Conservation (phyloP, 2,797 vertebrate genomes). For the Rhinoraja longicauda region DNA sequence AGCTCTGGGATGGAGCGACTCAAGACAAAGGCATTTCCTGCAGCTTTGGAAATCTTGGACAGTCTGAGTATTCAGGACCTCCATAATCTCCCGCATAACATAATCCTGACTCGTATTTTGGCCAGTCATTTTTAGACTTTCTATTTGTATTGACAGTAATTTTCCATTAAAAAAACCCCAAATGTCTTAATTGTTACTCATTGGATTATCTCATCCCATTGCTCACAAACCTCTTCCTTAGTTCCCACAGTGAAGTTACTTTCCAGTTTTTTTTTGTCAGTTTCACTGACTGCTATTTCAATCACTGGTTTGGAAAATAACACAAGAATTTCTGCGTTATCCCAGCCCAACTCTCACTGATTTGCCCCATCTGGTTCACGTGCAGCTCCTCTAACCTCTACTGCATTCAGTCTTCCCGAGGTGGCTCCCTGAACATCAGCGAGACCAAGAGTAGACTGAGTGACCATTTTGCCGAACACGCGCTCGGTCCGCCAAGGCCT, state of each 20-base stretch:
- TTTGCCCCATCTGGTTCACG: neutral
- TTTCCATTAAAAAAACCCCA: too few relatives aligned
- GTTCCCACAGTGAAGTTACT: neutral
- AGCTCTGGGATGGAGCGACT: neutral
- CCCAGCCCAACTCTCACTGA: neutral
- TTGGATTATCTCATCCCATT: neutral
- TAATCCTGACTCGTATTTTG: neutral
- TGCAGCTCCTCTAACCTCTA: too few relatives aligned
- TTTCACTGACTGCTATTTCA: neutral
- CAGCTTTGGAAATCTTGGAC: neutral
- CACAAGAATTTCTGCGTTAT: neutral
- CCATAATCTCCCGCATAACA: neutral
- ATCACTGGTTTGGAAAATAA: neutral
- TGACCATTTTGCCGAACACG: too few relatives aligned
- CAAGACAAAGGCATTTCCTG: neutral
- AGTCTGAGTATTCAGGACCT: neutral
- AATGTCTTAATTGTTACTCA: neutral
- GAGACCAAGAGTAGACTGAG: too few relatives aligned
- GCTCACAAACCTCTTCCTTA: neutral
- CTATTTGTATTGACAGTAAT: neutral
- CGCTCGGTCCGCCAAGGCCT: too few relatives aligned
- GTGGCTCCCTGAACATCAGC: too few relatives aligned
- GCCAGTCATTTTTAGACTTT: neutral
- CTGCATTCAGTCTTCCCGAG: too few relatives aligned
- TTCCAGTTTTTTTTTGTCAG: neutral